A percentile compares a stretch with the other conserved stretches of the same genome.
Conservation (phyloP, 2,888 invertebrate genomes). For the Ectemnius lituratus region DNA sequence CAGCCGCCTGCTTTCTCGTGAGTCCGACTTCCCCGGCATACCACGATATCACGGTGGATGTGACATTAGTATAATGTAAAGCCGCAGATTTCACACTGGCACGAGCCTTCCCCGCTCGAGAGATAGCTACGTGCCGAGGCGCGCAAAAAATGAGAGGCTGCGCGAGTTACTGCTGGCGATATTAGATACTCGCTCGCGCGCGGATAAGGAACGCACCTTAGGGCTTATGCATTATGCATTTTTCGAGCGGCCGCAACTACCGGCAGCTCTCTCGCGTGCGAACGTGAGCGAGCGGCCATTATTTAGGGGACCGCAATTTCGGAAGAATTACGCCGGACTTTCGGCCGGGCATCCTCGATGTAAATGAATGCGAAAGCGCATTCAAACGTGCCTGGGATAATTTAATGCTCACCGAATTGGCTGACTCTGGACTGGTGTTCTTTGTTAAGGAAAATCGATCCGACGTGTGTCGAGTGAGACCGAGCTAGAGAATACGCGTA, state of each 20-base stretch:
- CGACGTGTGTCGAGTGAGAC: not conserved
- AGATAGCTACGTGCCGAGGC: no score
- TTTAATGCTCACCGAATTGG: not conserved
- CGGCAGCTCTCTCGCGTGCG: no score
- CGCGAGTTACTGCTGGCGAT: not conserved
- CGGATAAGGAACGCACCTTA: conserved; percentile 4
- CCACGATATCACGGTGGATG: no score
- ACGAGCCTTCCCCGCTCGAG: no score
- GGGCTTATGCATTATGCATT: conserved; percentile 6
- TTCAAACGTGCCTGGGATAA: not conserved
- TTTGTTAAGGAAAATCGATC: conserved; percentile 7
- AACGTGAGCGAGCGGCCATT: not conserved
- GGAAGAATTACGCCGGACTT: conserved; percentile 4
- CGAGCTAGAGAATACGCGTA: not conserved
- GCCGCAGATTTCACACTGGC: no score
- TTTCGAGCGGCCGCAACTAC: not conserved
- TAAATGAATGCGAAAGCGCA: conserved; percentile 4
- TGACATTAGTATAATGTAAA: no score
- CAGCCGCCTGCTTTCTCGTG: no score
- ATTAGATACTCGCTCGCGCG: not conserved
- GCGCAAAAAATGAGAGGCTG: not conserved
- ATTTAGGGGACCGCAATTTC: conserved; percentile 2
- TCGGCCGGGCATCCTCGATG: not conserved
- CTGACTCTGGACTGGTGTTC: not conserved
- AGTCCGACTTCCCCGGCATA: no score